Base-by-base conservation (phyloP, 2,113 vertebrate species). In the Dendrocopos noguchii region DNA sequence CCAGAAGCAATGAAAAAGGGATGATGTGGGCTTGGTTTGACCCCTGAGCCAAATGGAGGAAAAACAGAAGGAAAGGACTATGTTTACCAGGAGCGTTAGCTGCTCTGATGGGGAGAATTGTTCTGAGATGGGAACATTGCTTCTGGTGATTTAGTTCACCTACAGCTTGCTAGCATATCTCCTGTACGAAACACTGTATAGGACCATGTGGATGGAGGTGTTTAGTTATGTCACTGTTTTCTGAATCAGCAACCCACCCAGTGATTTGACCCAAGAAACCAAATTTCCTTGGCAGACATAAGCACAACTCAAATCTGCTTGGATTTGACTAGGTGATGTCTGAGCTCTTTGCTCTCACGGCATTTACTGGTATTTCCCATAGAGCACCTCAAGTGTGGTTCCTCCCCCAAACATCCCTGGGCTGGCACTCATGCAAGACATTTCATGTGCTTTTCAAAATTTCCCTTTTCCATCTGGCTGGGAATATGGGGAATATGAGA, bases 271-370 rank as follows among this genome's bases (percentile, higher is more conserved):
- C 36, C 55, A 71, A 87, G 53, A 39, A 91, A 89, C 27, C 9
- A 42, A n/a, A 77, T 91, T 89, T 92, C 57, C 89, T 89, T 90
- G 29, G 57, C 83, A 91, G 76, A 94, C 65, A 64, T 55, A 94
- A 92, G 65, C 36, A 74, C 36, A 86, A 31, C 33, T 29, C 47
- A 91, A 75, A 80, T 88, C 55, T 90, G 50, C 27, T 75, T 90
- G 88, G 76, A 90, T 94, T 82, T 90, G 80, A 80, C 29, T 50
- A 87, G 57, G 79, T 83, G 65, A 87, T 80, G 53, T 56, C 60
- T 90, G 79, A 96, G 65, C 17, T 83, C 68, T 89, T 91, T 61
- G 7, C 76, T 60, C 83, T 28, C 55, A 12, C 50, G 76, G 29
- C 47, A 44, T 89, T 87, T 91, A 91, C 29, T 33, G 87, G 15